phyloP scores from a whole-genome alignment of 2,113 vertebrate species.

The Mustela nigripes region DNA sequence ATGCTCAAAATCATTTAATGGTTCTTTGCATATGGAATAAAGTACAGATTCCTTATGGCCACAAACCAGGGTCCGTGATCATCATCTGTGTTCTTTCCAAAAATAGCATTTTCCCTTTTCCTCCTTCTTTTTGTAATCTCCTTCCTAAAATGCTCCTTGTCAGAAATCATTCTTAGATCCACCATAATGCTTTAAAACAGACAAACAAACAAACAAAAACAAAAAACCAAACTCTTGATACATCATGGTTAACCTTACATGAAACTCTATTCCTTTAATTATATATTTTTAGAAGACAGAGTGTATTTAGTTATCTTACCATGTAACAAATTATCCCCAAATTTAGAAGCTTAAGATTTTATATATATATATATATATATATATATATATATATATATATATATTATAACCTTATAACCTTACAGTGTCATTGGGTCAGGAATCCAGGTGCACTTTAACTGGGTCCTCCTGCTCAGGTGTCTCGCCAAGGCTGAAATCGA shows the following conservation, averaged over 20 bases:
- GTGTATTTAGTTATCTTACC: not conserved
- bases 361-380: too few species aligned
- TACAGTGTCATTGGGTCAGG: not conserved
- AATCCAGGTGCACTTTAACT: not conserved
- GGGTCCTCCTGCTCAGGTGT: not conserved
- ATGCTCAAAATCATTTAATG: not conserved
- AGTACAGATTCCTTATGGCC: not conserved
- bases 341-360: not conserved
- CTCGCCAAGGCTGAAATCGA: not conserved
- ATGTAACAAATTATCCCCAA: not conserved
- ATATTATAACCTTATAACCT: not conserved
- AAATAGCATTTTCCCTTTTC: not conserved
- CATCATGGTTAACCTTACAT: not conserved
- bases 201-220: not conserved
- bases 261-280: constrained; percentile 40
- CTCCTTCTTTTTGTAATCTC: not conserved
- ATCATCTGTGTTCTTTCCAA: not conserved
- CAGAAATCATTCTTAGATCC: not conserved
- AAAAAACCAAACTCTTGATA: not conserved
- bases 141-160: not conserved
- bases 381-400: too few species aligned
- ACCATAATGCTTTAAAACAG: not conserved
- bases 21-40: not conserved
- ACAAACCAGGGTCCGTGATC: not conserved
- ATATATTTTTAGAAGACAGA: not conserved